Percentiles rank a stretch among this genome's conserved stretches.
Evolutionary conservation across 2,888 invertebrate species (phyloP).

Genomic region (Nebria salina): DNA sequence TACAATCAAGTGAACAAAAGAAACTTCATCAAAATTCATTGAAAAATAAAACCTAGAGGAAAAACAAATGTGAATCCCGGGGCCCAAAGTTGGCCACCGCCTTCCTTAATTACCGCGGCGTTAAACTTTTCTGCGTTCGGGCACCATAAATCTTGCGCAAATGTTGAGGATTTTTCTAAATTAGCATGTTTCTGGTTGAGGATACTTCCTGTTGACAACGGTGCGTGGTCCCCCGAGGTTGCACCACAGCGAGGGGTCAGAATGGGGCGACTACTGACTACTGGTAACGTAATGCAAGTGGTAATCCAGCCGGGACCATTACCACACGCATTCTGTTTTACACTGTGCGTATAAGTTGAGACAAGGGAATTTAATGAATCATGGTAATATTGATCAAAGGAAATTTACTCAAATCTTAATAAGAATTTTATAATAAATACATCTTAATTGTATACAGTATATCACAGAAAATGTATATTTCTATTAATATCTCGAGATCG

Average conservation of each 20-base stretch:
- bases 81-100: background rate
- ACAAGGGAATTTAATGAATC: too few relatives aligned
- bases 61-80: background rate
- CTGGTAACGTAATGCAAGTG: constrained; percentile 19
- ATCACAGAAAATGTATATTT: too few relatives aligned
- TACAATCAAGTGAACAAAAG: constrained; percentile 1
- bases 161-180: constrained; percentile 2
- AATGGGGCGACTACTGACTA: background rate
- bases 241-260: background rate
- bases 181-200: background rate
- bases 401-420: too few relatives aligned
- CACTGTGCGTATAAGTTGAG: too few relatives aligned
- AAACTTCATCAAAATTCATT: constrained; percentile 1
- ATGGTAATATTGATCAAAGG: too few relatives aligned
- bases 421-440: too few relatives aligned
- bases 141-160: constrained; percentile 5
- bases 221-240: background rate
- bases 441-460: too few relatives aligned
- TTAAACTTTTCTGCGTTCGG: constrained; percentile 6
- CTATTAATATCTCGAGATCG: too few relatives aligned
- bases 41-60: background rate
- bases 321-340: background rate
- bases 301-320: constrained; percentile 23
- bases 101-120: background rate
- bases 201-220: constrained; percentile 1